These are phyloP conservation scores for Pyrgus malvae DNA, from an alignment of 2,888 invertebrate genomes.

Conservation along the genomic window DNA sequence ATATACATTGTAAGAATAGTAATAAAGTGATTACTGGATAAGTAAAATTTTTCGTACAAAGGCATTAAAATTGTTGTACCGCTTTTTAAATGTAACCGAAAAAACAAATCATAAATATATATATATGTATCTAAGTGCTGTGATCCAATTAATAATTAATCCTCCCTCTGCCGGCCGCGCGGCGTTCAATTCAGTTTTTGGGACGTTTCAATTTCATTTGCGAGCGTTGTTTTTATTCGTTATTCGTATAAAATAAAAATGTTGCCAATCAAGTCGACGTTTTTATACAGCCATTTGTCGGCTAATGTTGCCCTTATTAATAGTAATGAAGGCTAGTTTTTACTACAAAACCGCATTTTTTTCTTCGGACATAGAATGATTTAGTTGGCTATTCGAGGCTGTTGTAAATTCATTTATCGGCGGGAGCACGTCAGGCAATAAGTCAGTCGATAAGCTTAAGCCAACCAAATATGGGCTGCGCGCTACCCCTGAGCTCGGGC, in stretches of 20 bases:
- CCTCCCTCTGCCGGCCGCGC: slow-evolving; percentile 55
- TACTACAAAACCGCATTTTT: slow-evolving; percentile 15
- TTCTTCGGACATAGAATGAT: slow-evolving; percentile 1
- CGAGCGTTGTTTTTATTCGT: slow-evolving; percentile 63
- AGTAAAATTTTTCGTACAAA: neutral
- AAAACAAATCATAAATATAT: slow-evolving; percentile 52
- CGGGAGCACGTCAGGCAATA: slow-evolving; percentile 28
- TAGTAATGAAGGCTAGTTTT: slow-evolving; percentile 24
- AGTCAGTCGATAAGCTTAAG: slow-evolving; percentile 39
- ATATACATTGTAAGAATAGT: too few species aligned
- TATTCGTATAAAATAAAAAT: slow-evolving; percentile 60
- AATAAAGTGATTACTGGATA: too few species aligned
- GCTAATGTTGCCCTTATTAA: slow-evolving; percentile 29
- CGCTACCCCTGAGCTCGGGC: neutral
- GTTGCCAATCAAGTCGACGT: slow-evolving; percentile 50
- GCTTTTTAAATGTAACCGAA: slow-evolving; percentile 2
- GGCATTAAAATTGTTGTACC: neutral
- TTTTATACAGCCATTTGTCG: slow-evolving; percentile 43
- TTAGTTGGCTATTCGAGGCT: slow-evolving; percentile 9
- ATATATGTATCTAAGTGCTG: slow-evolving; percentile 54
- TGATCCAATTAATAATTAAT: slow-evolving; percentile 74
- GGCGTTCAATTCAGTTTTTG: slow-evolving; percentile 61
- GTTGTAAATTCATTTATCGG: slow-evolving; percentile 29
- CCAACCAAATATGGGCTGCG: slow-evolving; percentile 20
- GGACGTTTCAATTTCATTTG: slow-evolving; percentile 62